Evolutionary conservation across 2,113 vertebrate species (phyloP), one percentile per base, ranked within the genome.

Genomic region (Eulemur macaco): DNA sequence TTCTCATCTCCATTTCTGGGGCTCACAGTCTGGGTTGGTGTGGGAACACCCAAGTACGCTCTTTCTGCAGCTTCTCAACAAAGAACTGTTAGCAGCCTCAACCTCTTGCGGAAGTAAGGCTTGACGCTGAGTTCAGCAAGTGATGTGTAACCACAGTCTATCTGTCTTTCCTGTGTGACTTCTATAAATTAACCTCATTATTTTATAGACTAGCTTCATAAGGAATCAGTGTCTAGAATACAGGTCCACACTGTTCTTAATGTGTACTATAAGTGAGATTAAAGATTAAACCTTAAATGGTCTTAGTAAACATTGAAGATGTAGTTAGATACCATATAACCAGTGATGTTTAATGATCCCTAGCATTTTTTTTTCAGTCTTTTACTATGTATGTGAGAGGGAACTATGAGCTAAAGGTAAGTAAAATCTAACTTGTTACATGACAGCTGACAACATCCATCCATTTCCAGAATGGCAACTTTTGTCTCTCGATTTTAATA

Each of bases 281-380:
- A 58, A 93, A 93, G 86, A 74, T 91, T 81, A 91, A 90, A 77
- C 45, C 64, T 63, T n/a, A 45, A 77, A 6, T 71, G 21, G 71
- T 64, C 39, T 93, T 73, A 47, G 60, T 84, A 82, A 89, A 80
- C 83, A 56, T 0, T 9, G n/a, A 73, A 58, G 83, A 47, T 15
- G 13, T 42, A 89, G 77, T 42, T 42, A 89, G 77, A 39, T 29
- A 63, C 17, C n/a, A 34, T 34, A 15, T 12, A 60, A 73, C 25
- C 6, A 47, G 71, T 20, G 39, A 45, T 76, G 76, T 73, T 73
- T 86, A 86, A 50, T 68, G 63, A 58, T n/a, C 37, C 29, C n/a
- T 87, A 52, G 58, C 69, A 56, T 45, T 93, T 68, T 83, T 42
- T 50, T 14, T 21, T 5, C 47, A 47, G 60, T 76, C 52, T 45